Conservation (phyloP, 2,113 vertebrate species). For the Hyperoodon ampullatus region DNA sequence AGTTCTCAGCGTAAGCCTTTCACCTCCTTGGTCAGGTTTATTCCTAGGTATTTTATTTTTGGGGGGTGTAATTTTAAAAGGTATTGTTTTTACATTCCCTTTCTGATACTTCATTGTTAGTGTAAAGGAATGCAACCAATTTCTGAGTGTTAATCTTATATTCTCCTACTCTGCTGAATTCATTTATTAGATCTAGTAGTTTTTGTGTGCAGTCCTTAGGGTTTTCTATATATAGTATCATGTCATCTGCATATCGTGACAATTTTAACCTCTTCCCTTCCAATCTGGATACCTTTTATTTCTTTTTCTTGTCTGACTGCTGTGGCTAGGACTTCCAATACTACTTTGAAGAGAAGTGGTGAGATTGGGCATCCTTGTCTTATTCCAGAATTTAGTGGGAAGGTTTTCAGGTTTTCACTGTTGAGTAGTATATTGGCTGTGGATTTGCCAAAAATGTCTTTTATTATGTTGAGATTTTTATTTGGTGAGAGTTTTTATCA, state of each 20-base stretch:
- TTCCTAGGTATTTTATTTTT: background rate
- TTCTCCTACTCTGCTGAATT: background rate
- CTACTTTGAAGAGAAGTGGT: no score
- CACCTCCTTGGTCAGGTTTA: background rate
- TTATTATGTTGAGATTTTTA: background rate
- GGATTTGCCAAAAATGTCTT: no score
- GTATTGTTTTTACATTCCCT: background rate
- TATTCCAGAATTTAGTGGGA: no score
- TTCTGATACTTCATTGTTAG: background rate
- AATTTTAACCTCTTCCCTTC: no score
- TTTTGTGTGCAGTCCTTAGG: background rate
- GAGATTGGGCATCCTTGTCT: no score
- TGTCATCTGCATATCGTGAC: no score
- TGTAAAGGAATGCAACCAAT: background rate
- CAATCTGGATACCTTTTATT: no score
- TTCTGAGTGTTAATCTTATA: background rate
- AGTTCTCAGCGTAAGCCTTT: background rate
- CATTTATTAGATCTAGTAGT: background rate
- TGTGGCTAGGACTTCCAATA: no score
- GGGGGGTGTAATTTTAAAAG: background rate
- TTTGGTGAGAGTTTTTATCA: background rate
- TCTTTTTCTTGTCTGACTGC: no score
- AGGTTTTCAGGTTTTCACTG: no score
- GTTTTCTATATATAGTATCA: no score
- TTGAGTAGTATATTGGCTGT: no score